phyloP scores from a whole-genome alignment of 2,888 invertebrate genomes.

The Harpagoxenus sublaevis region DNA sequence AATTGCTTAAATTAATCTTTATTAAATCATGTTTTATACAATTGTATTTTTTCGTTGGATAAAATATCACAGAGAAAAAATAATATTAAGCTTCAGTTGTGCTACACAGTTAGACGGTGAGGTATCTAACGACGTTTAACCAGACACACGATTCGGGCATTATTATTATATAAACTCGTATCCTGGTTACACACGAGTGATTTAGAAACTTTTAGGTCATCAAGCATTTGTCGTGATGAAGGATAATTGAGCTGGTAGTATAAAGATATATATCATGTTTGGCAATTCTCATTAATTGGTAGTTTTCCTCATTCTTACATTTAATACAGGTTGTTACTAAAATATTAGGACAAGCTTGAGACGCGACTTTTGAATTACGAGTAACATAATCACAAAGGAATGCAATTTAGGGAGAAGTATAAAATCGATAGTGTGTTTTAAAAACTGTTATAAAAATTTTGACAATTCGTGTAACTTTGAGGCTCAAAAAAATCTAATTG shows the following conservation, averaged over 20 bases:
- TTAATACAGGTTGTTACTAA: background rate
- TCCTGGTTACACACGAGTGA: slow-evolving; percentile 71
- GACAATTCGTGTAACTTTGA: background rate
- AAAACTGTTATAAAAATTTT: background rate
- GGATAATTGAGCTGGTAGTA: slow-evolving; percentile 36
- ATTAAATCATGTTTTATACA: background rate
- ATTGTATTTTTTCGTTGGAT: background rate
- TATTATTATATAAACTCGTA: slow-evolving; percentile 76
- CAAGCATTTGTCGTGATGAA: slow-evolving; percentile 69
- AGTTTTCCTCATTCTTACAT: slow-evolving; percentile 4
- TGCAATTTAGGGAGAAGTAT: background rate
- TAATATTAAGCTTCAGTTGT: slow-evolving; percentile 31
- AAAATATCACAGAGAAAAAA: slow-evolving; percentile 23
- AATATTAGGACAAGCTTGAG: background rate
- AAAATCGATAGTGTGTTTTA: background rate
- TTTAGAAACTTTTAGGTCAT: slow-evolving; percentile 70
- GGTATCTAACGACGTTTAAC: slow-evolving; percentile 58
- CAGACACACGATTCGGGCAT: slow-evolving; percentile 67
- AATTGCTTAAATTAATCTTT: background rate
- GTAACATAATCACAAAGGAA: background rate
- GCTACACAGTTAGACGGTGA: slow-evolving; percentile 27
- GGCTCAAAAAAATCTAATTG: background rate
- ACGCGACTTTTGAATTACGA: background rate
- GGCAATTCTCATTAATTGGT: slow-evolving; percentile 19
- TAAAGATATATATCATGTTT: slow-evolving; percentile 35